Evolutionary conservation across 2,888 invertebrate species (phyloP), one percentile per base, ranked within the genome.

Genomic region (Callimorpha dominula): DNA sequence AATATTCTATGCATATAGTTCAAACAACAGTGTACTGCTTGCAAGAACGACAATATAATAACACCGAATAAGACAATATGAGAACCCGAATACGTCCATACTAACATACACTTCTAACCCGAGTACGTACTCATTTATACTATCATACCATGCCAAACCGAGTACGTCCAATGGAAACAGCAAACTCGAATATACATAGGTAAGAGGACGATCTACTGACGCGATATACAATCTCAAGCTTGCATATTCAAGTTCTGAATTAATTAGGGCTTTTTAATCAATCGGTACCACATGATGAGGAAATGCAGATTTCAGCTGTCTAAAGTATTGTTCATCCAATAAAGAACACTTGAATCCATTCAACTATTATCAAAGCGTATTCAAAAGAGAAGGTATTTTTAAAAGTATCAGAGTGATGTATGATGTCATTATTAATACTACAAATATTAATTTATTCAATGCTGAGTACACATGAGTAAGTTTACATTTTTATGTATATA

Each of bases 1-100:
- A 78, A 72, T 65, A 65, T 42, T 57, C 57, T 62, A 69, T 63
- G 14, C 64, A 50, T 52, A 68, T 42, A 57, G 17, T 14, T 42
- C 4, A 31, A 73, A 65, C 49, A 17, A 65, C 49, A 54, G 11
- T 20, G 54, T 66, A 49, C 15, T 65, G 65, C n/a, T 64, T n/a
- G 69, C 63, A 63, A 42, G 65, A 65, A 15, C 63, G n/a, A 42
- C 49, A 63, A 63, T 20, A 57, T 68, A 31, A 49, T 49, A n/a
- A 65, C 17, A 70, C 11, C 7, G 5, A 54, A 15, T 31, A 50
- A 31, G 7, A 65, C 4, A 9, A 14, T 8, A 31, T 65, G 20
- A 1, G 14, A 65, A 49, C 6, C 5, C 9, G 14, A 60, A 31
- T 60, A 14, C 12, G 31, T 60, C 57, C 11, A 49, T 40, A 50